phyloP scores from a whole-genome alignment of 2,797 vertebrate genomes.

The Bradypodion ventrale region DNA sequence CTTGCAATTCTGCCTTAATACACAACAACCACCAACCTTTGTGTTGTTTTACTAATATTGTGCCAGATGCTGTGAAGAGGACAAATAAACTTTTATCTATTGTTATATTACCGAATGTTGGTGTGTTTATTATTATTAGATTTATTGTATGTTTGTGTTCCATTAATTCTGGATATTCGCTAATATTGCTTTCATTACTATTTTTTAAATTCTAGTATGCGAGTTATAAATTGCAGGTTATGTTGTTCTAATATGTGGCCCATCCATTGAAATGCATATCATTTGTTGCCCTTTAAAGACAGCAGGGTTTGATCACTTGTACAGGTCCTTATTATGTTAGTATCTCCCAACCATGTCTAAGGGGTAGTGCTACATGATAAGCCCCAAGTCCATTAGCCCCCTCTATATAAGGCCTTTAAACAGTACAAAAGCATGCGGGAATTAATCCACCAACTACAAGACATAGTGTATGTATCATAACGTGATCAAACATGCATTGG shows the following conservation, averaged over 20 bases:
- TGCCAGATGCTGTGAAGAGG: conserved; percentile 44
- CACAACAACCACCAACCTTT: no score
- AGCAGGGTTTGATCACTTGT: background rate
- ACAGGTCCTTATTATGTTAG: background rate
- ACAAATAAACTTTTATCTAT: conserved; percentile 44
- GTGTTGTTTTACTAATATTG: conserved; percentile 43
- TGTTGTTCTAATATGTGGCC: background rate
- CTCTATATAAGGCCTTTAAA: background rate
- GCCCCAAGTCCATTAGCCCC: background rate
- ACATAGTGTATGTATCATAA: background rate
- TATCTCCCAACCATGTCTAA: background rate
- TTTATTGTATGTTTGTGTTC: conserved; percentile 43
- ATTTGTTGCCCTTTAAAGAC: background rate
- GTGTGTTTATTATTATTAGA: conserved; percentile 35
- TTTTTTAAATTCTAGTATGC: background rate
- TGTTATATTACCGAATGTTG: conserved; percentile 18
- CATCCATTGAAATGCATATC: background rate
- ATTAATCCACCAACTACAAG: background rate
- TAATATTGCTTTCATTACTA: background rate
- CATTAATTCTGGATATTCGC: background rate
- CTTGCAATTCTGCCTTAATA: no score
- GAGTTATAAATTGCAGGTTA: background rate
- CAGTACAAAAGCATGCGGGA: background rate
- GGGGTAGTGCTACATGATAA: background rate
- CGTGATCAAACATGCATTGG: background rate